Evolutionary conservation across 2,113 vertebrate species (phyloP).

Genomic region (Scytalopus superciliaris): DNA sequence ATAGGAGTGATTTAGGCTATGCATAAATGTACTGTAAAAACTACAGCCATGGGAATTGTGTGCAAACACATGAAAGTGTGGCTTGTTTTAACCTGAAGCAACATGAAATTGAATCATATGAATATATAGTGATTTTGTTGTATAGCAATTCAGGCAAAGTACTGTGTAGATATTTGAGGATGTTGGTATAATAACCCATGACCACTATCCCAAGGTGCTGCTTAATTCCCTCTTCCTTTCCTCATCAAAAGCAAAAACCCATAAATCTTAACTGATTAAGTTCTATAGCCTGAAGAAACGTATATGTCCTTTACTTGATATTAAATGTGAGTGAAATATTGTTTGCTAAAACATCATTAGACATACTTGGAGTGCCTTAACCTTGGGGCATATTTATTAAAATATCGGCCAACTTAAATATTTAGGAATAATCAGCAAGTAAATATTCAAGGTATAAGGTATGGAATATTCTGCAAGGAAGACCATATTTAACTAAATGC

Average conservation of each 20-base stretch:
- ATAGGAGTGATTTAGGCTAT: constrained; percentile 8
- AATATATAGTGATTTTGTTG: constrained; percentile 34
- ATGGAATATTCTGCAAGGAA: background rate
- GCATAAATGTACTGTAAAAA: constrained; percentile 46
- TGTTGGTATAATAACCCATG: constrained; percentile 53
- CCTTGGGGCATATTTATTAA: background rate
- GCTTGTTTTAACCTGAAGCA: constrained; percentile 75
- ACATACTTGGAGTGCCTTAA: constrained; percentile 37
- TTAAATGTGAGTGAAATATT: constrained; percentile 9
- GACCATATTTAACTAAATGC: background rate
- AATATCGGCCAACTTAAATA: background rate
- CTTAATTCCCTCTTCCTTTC: background rate
- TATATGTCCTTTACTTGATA: constrained; percentile 7
- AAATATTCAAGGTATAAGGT: background rate
- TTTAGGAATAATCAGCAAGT: constrained; percentile 11
- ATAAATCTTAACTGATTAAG: constrained; percentile 13
- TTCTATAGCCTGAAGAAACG: constrained; percentile 25
- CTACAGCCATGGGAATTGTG: constrained; percentile 47
- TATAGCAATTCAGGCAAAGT: constrained; percentile 38
- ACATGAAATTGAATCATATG: constrained; percentile 66
- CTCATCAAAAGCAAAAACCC: background rate
- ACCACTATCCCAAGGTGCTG: constrained; percentile 21
- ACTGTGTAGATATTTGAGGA: constrained; percentile 38
- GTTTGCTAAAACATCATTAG: constrained; percentile 33
- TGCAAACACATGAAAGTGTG: constrained; percentile 64